Base-by-base conservation (phyloP, 2,797 vertebrate species). In the Vespertilio murinus region DNA sequence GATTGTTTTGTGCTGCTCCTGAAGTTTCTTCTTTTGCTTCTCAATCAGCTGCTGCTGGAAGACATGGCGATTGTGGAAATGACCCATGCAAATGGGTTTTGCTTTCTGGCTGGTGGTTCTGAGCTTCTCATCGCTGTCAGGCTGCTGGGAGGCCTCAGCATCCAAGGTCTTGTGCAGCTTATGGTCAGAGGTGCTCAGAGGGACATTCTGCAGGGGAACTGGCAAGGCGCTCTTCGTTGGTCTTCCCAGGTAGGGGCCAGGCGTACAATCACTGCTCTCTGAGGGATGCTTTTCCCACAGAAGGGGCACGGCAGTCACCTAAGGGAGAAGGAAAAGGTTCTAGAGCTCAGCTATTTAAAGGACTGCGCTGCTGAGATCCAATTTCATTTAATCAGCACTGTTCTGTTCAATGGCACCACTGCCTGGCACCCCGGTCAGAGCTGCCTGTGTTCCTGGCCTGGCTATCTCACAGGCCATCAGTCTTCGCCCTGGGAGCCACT, bases 1-100 rank as follows among this genome's bases (percentile, higher is more conserved):
- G 81, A 99, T 99, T 96, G 98, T 97, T 93, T 99, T 98, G 93
- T 98, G 98, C 97, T 99, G 99, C 96, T 99, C 98, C 97, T 98
- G 98, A 96, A 99, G 98, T 96, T 98, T 98, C 95, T 97, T 98
- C 95, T 97, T 99, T 96, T 99, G 99, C 94, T 99, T 97, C 22
- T 98, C 87, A 91, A 99, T 99, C 94, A 99, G 98, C 95, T 97
- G 98, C 97, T 98, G 98, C 97, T 99, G 99, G 95, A 98, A 98
- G 40, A 97, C 74, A 1, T 99, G 98, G 59, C 95, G 97, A 94
- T 98, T 98, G 96, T 98, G 98, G 87, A 98, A 99, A 95, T 94
- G 30, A 54, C 97, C 97, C 0, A 93, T 45, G 4, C 96, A 97
- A 64, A 90, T 86, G 7, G 95, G 59, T 49, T 78, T 77, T 89